Conservation (phyloP, 2,113 vertebrate genomes). For the Orientallactaga bullata region DNA sequence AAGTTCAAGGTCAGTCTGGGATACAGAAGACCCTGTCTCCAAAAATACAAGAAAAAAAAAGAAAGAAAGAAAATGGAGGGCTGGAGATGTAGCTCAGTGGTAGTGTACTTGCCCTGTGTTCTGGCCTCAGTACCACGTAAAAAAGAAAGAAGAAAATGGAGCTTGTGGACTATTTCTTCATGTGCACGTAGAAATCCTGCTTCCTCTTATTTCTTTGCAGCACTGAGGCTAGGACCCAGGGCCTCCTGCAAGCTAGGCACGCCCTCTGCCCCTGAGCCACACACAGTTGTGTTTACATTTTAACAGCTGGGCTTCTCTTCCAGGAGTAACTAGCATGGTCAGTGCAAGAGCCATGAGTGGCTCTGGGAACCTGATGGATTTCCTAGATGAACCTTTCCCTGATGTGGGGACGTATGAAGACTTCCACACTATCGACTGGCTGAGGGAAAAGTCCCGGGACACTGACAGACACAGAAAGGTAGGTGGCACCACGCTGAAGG, state of each 20-base stretch:
- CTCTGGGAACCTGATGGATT: constrained; percentile 97
- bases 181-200: background rate
- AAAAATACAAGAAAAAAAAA: background rate
- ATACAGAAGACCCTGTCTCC: background rate
- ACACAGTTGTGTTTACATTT: background rate
- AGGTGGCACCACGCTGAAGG: background rate
- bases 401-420: constrained; percentile 97
- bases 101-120: background rate
- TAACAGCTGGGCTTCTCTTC: background rate
- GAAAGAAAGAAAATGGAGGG: no score
- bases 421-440: constrained; percentile 99
- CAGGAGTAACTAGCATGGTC: constrained; percentile 90
- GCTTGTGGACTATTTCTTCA: background rate
- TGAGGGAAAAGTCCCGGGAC: constrained; percentile 97
- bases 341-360: constrained; percentile 94
- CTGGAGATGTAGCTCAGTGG: background rate
- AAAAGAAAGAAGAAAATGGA: background rate
- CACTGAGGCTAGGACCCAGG: background rate
- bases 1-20: background rate
- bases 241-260: background rate
- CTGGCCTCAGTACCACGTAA: no score
- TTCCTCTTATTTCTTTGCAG: background rate
- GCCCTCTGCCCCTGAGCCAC: background rate
- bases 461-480: constrained; percentile 98
- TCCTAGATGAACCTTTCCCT: constrained; percentile 97